These are phyloP conservation scores for Hirtodrosophila cameraria DNA, from an alignment of 2,888 invertebrate species.

Conservation along the genomic window DNA sequence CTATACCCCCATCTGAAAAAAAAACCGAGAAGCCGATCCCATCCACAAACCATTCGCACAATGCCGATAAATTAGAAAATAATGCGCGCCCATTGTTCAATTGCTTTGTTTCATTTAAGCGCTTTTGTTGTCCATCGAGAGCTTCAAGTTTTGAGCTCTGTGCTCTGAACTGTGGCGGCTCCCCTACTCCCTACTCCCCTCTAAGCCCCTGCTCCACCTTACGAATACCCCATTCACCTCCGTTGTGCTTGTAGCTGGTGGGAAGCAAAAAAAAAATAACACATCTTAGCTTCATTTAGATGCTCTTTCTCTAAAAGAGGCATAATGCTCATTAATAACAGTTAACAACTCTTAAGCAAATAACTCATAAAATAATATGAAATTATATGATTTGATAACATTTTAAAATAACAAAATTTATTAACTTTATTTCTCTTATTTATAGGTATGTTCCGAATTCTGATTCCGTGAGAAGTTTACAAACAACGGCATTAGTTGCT, in stretches of 20 bases:
- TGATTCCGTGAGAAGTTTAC: too few species aligned
- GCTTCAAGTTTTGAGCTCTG: conserved; percentile 15
- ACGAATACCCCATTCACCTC: conserved; percentile 41
- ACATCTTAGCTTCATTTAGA: conserved; percentile 1
- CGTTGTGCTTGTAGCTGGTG: conserved; percentile 19
- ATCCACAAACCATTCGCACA: conserved; percentile 51
- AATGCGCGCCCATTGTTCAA: conserved; percentile 80
- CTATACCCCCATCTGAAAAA: conserved; percentile 20
- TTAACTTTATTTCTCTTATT: too few species aligned
- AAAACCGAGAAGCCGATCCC: conserved; percentile 59
- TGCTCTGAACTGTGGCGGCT: conserved; percentile 14
- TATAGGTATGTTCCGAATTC: too few species aligned
- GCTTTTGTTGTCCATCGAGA: conserved; percentile 67
- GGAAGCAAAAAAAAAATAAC: conserved; percentile 28
- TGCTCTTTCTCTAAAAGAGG: conserved; percentile 24
- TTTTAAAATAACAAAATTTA: too few species aligned
- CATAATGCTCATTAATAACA: conserved; percentile 3
- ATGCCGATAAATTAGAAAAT: conserved; percentile 82
- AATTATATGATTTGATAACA: too few species aligned
- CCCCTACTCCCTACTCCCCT: conserved; percentile 1
- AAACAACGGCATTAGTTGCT: too few species aligned
- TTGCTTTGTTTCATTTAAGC: conserved; percentile 78
- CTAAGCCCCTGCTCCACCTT: conserved; percentile 1
- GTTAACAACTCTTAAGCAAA: too few species aligned
- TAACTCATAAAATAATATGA: too few species aligned